Conservation (phyloP, 2,797 vertebrate genomes). For the Mormyrus hasselquistii region DNA sequence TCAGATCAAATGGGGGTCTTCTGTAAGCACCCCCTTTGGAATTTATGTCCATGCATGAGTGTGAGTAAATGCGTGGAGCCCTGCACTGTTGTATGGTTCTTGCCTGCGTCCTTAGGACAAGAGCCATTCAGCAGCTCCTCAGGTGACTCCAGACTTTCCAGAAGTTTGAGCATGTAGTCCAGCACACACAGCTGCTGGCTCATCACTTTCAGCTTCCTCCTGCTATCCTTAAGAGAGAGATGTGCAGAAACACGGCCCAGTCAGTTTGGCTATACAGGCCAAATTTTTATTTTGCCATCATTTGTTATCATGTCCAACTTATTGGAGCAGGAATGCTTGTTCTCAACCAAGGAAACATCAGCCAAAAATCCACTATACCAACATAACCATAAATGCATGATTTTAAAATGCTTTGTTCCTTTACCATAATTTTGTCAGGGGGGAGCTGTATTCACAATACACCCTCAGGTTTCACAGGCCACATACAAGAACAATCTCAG, state of each 20-base stretch:
- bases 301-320: background rate
- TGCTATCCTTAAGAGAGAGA: slow-evolving; percentile 49
- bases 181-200: slow-evolving; percentile 58
- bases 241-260: background rate
- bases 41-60: background rate
- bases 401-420: background rate
- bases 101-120: slow-evolving; percentile 47
- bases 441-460: background rate
- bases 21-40: no score
- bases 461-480: background rate
- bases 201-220: slow-evolving; percentile 59
- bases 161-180: slow-evolving; percentile 55
- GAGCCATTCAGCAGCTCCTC: slow-evolving; percentile 47
- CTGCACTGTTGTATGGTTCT: background rate
- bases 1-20: background rate
- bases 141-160: slow-evolving; percentile 50
- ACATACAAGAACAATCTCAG: background rate
- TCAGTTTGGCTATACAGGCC: background rate
- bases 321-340: background rate
- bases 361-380: background rate
- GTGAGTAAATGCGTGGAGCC: background rate
- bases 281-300: background rate
- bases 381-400: background rate
- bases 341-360: background rate
- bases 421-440: background rate